Evolutionary conservation across 2,113 vertebrate species (phyloP).

Genomic region (Mesitornis unicolor): DNA sequence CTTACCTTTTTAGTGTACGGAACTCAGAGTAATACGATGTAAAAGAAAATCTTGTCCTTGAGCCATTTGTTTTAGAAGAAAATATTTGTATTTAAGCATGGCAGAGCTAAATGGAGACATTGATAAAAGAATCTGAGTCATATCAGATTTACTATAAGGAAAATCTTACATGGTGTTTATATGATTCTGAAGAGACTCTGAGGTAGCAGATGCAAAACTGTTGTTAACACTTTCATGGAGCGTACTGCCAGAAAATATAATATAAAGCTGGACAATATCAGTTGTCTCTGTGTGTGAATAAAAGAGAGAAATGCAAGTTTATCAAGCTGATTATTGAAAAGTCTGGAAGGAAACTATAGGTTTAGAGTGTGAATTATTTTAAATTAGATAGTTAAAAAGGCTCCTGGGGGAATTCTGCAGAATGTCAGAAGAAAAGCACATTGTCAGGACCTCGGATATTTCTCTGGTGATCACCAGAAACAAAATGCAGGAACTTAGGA

Average conservation of each 20-base stretch:
- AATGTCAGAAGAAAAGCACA: background rate
- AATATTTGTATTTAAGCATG: background rate
- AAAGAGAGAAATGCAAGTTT: background rate
- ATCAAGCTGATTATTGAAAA: background rate
- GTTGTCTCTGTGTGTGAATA: background rate
- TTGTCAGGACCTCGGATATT: background rate
- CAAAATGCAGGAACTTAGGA: background rate
- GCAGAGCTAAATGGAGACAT: background rate
- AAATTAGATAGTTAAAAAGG: background rate
- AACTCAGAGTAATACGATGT: background rate
- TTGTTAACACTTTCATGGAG: background rate
- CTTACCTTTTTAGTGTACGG: background rate
- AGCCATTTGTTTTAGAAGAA: background rate
- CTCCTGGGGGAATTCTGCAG: background rate
- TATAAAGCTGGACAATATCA: background rate
- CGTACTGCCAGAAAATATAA: background rate
- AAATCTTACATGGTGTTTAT: background rate
- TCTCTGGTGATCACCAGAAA: background rate
- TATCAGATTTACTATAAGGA: background rate
- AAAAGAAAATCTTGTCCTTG: background rate
- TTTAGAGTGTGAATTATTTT: background rate
- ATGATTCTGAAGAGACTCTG: background rate
- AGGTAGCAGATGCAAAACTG: background rate
- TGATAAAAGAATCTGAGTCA: background rate
- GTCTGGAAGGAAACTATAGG: background rate